Base-by-base conservation (phyloP, 1,140 invertebrate species). In the Lethocerus indicus region DNA sequence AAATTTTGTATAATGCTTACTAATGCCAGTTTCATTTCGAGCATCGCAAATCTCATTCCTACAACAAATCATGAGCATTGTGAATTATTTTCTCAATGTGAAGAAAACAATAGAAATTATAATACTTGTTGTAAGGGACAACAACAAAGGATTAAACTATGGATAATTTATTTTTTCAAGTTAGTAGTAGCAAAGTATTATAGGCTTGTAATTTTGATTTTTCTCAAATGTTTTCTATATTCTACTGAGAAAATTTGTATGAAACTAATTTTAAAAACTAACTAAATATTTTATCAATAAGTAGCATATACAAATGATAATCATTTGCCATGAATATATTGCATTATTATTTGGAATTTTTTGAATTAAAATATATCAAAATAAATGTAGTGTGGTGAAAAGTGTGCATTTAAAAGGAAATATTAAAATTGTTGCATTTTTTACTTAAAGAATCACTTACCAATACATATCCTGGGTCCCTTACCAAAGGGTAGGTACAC, bases 391-490 rank as follows among this genome's bases (percentile, higher is more conserved):
- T 6, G 39, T 41, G 7, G 12, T 41, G 7, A 9, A 6, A 41
- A 41, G 20, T 9, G 16, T 9, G 9, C 7, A 41, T 41, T 41
- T 13, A 41, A 41, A 41, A 9, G 20, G 9, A 41, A 21, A 41
- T 18, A 41, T 9, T 9, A 9, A 13, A 41, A 21, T 41, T 9
- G 16, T 7, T 9, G 12, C 16, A 41, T 21, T 12, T 21, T 21
- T 41, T 13, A 21, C 12, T 13, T 41, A 21, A 41, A 9, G 20
- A 32, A 29, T n/a, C 21, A 28, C 32, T 70, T 63, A 53, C 67
- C 68, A 24, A 75, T 74, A 51, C 76, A 79, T 46, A 72, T 71
- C 39, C 76, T 61, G 0, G 70, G 67, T 18, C 77, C 77, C 20
- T 70, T 67, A 2, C 75, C 73, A 58, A 79, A 79, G 1, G 75